Percentiles rank a stretch among this genome's conserved stretches.
Conservation (phyloP, 2,888 invertebrate genomes). For the Caenorhabditis sp. region DNA sequence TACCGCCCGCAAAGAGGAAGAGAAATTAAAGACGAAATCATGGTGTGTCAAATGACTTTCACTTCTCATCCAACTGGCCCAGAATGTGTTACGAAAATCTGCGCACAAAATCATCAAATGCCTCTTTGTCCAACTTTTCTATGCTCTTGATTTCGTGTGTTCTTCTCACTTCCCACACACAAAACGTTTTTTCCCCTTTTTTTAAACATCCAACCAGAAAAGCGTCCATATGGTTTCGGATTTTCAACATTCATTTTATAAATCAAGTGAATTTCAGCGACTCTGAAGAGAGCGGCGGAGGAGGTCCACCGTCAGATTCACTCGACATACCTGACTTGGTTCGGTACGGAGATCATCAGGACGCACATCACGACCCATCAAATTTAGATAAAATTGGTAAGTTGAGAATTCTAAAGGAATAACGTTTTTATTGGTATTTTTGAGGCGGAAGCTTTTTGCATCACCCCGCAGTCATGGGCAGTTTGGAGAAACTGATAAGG, state of each 20-base stretch:
- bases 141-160: constrained; percentile 51
- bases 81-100: constrained; percentile 42
- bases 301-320: constrained; percentile 51
- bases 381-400: constrained; percentile 48
- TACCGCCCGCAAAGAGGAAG: not conserved
- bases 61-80: constrained; percentile 12
- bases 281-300: constrained; percentile 60
- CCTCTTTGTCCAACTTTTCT: constrained; percentile 53
- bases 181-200: constrained; percentile 25
- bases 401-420: not conserved
- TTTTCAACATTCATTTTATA: constrained; percentile 1
- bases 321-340: constrained; percentile 55
- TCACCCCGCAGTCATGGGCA: constrained; percentile 68
- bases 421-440: not conserved
- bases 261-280: constrained; percentile 45
- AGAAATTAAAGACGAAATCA: constrained; percentile 27
- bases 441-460: constrained; percentile 56
- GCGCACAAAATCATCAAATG: constrained; percentile 45
- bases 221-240: constrained; percentile 28
- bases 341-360: constrained; percentile 52
- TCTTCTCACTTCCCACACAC: constrained; percentile 44
- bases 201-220: constrained; percentile 36
- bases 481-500: constrained; percentile 69
- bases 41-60: constrained; percentile 36
- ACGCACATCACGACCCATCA: constrained; percentile 42